Percentiles rank a stretch among this genome's conserved stretches.
Evolutionary conservation across 2,113 vertebrate species (phyloP).

Genomic region (Monarcha castaneiventris): DNA sequence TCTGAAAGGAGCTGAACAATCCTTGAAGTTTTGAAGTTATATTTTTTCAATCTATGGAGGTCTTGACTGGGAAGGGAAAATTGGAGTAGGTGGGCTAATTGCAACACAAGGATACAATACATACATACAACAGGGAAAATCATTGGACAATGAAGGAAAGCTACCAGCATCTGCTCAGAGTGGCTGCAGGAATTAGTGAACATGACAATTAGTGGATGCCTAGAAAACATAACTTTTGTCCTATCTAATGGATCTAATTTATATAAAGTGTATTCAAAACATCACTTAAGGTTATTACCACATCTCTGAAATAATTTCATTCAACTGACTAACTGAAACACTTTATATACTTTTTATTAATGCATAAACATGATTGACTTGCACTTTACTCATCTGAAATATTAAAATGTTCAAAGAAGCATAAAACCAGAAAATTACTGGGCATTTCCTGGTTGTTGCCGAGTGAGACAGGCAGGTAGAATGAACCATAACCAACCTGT

Average conservation of each 20-base stretch:
- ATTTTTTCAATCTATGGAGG: neutral
- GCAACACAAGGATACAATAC: neutral
- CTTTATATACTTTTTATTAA: constrained; percentile 57
- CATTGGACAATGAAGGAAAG: neutral
- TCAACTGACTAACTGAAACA: constrained; percentile 8
- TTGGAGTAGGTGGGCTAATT: neutral
- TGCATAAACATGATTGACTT: constrained; percentile 60
- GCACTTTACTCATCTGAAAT: constrained; percentile 44
- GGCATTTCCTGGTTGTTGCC: neutral
- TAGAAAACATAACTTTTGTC: constrained; percentile 17
- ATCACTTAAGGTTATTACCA: constrained; percentile 52
- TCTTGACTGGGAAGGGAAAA: neutral
- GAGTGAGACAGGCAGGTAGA: constrained; percentile 27
- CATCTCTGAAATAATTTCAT: constrained; percentile 35
- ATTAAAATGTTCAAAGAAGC: constrained; percentile 34
- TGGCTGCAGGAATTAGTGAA: neutral
- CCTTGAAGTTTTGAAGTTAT: neutral
- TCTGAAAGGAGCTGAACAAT: neutral
- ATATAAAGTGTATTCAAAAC: constrained; percentile 52
- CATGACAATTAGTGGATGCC: neutral
- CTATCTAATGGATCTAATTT: constrained; percentile 28
- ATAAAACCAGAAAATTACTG: constrained; percentile 47
- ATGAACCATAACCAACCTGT: constrained; percentile 9
- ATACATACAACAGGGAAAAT: neutral
- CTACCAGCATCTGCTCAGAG: neutral